Evolutionary conservation across 2,888 invertebrate genomes (phyloP), one percentile per base, ranked within the genome.

Genomic region (Cerastoderma edule): DNA sequence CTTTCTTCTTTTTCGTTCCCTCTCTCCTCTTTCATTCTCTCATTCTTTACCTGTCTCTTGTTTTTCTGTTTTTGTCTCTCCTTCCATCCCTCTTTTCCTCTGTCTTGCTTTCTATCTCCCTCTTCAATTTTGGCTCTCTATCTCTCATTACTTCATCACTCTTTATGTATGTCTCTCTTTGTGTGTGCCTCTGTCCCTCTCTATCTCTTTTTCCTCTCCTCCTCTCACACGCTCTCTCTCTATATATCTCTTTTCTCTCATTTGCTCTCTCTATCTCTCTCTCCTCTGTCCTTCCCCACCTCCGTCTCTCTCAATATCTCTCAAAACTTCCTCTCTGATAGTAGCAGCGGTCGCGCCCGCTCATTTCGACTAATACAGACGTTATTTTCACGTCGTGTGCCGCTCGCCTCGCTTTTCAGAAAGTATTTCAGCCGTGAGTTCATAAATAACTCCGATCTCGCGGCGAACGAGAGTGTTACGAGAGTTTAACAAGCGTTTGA

Each of bases 401-500:
- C 50, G 1, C 1, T 10, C 39, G 60, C 33, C 60, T 39, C 60
- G 27, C 33, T 39, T 32, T 60, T 39, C 60, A 60, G 60, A 35
- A 39, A 39, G n/a, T 39, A 60, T 35, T 39, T 60, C 60, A 60
- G 10, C 60, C 60, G 39, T 39, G 60, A 60, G 60, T 24, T 33
- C 60, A 60, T 60, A 60, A 60, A 60, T 60, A 27, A 60, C 60
- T 27, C 35, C 60, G 32, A 24, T 22, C 60, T 60, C 39, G 8
- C n/a, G 27, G 27, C 60, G 22, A 39, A 60, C 60, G 60, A 60
- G 67, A 72, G 60, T 50, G 32, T 50, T 24, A 63, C 69, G 69
- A 65, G 72, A 28, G 22, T 57, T 63, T 72, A 72, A 72, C 69
- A 69, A 54, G 60, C 46, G n/a, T 64, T 71, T 78, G 78, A 78